These are phyloP conservation scores for Tillus elongatus DNA, from an alignment of 2,888 invertebrate species.

Conservation along the genomic window DNA sequence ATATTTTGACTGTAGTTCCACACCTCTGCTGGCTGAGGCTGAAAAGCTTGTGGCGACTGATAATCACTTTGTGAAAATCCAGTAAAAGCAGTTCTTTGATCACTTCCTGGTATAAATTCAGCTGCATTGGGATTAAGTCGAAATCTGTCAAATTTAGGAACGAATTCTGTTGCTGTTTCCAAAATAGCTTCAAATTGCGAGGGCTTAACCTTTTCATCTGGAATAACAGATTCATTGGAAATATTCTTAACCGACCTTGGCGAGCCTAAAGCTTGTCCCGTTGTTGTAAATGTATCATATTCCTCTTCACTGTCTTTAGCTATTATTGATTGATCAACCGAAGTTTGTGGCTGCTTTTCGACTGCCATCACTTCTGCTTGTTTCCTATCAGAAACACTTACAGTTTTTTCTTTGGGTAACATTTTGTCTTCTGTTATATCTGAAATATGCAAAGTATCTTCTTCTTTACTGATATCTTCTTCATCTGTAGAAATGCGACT, in stretches of 20 bases:
- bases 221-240: background rate
- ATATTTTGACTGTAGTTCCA: conserved; percentile 27
- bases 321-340: too few species aligned
- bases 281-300: too few species aligned
- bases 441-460: background rate
- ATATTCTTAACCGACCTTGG: too few species aligned
- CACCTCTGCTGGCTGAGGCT: conserved; percentile 4
- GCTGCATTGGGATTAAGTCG: conserved; percentile 38
- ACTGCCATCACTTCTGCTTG: background rate
- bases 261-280: too few species aligned
- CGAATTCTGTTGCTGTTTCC: conserved; percentile 32
- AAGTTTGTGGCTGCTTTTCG: background rate
- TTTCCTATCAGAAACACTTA: background rate
- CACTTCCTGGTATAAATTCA: conserved; percentile 35
- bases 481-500: too few species aligned
- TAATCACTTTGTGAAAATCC: background rate
- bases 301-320: too few species aligned
- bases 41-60: background rate
- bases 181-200: conserved; percentile 35
- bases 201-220: conserved; percentile 15
- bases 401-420: background rate
- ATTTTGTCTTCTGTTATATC: background rate
- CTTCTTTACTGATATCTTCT: background rate
- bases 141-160: conserved; percentile 32
- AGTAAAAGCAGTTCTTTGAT: conserved; percentile 14